A percentile compares a stretch with the other conserved stretches of the same genome.
These are phyloP conservation scores for Chrysolina oricalcia DNA, from an alignment of 2,888 invertebrate genomes.

Conservation along the genomic window DNA sequence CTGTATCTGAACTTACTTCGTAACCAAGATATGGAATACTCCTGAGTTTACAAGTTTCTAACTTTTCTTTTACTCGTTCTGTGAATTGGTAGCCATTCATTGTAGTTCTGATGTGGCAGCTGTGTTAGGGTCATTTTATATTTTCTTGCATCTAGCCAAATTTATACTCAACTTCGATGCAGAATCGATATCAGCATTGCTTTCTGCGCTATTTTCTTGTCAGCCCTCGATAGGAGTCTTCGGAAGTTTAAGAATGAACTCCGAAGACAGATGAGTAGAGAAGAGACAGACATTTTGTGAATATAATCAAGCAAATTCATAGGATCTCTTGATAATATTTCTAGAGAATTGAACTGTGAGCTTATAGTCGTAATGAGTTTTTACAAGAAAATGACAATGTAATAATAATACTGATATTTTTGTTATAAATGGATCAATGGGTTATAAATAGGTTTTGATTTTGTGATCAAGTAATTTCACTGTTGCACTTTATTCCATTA, in stretches of 20 bases:
- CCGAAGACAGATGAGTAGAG: neutral
- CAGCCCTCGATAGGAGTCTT: neutral
- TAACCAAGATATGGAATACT: conserved; percentile 4
- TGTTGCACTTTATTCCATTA: too few species aligned
- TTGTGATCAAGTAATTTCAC: too few species aligned
- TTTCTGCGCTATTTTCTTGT: conserved; percentile 15
- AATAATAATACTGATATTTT: too few species aligned
- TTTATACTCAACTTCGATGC: conserved; percentile 17
- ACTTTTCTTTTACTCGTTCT: neutral
- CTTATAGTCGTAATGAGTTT: too few species aligned
- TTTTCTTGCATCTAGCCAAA: conserved; percentile 4
- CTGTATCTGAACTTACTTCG: neutral
- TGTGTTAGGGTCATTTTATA: neutral
- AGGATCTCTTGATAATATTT: too few species aligned
- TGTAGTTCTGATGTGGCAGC: conserved; percentile 16
- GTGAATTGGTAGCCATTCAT: conserved; percentile 18
- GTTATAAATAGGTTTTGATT: too few species aligned
- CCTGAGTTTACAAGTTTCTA: neutral
- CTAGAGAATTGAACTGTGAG: too few species aligned
- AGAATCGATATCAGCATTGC: neutral
- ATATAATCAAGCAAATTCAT: neutral
- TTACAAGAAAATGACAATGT: too few species aligned
- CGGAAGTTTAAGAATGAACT: neutral
- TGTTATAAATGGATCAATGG: too few species aligned
- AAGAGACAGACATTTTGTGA: neutral